Percentiles rank a stretch among this genome's conserved stretches.
These are phyloP conservation scores for Lepus americanus DNA, from an alignment of 2,113 vertebrate genomes.

Conservation along the genomic window DNA sequence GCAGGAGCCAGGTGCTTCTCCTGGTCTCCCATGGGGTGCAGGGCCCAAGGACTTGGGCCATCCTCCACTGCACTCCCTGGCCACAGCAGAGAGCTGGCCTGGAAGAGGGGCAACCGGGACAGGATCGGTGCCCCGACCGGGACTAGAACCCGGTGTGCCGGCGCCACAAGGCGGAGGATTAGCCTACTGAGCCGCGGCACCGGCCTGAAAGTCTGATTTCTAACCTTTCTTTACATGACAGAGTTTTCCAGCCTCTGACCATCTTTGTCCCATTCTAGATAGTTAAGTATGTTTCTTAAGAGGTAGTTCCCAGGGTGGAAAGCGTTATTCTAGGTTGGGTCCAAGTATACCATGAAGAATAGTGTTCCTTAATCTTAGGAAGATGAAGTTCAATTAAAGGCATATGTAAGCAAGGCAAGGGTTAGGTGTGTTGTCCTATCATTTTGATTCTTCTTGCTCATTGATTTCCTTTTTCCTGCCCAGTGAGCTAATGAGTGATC, in stretches of 20 bases:
- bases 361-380: conserved; percentile 52
- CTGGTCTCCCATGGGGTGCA: no score
- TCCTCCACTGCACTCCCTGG: no score
- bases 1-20: no score
- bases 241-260: neutral
- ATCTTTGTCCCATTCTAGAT: conserved; percentile 63
- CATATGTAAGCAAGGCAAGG: conserved; percentile 19
- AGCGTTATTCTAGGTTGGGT: neutral
- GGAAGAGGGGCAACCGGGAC: no score
- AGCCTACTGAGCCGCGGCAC: no score
- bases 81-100: no score
- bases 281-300: conserved; percentile 41
- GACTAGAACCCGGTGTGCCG: no score
- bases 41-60: no score
- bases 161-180: no score
- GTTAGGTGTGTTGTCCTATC: conserved; percentile 18
- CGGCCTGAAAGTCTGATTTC: neutral
- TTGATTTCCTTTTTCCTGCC: conserved; percentile 63
- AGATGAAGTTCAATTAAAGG: conserved; percentile 48
- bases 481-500: conserved; percentile 34
- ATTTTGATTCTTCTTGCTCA: conserved; percentile 46
- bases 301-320: neutral
- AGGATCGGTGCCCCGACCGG: no score
- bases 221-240: conserved; percentile 9
- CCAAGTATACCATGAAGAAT: neutral